Evolutionary conservation across 2,888 invertebrate genomes (phyloP).

Genomic region (Tortrix viridana): DNA sequence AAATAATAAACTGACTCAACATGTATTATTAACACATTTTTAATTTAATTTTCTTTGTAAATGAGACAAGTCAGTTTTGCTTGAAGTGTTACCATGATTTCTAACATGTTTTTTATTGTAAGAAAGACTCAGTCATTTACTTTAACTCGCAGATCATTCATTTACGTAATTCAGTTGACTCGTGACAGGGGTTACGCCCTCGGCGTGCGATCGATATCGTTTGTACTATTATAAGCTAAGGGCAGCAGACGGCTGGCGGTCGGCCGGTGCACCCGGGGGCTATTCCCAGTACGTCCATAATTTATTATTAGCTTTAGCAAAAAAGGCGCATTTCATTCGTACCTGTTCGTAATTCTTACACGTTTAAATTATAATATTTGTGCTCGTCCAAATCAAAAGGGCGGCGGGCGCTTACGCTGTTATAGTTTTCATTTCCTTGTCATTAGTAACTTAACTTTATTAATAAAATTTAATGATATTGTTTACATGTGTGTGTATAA

Average conservation of each 20-base stretch:
- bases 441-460: no score
- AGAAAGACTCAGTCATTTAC: conserved; percentile 3
- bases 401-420: no score
- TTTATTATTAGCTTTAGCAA: conserved; percentile 24
- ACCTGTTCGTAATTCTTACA: not conserved
- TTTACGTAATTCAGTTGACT: conserved; percentile 38
- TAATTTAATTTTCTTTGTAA: no score
- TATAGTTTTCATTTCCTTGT: no score
- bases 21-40: no score
- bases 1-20: no score
- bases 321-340: not conserved
- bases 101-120: conserved; percentile 1
- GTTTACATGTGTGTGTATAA: no score
- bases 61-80: no score
- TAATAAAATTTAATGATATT: no score
- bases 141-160: conserved; percentile 27
- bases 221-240: conserved; percentile 48
- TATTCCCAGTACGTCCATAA: conserved; percentile 31
- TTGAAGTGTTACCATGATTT: not conserved
- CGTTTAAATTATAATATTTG: not conserved
- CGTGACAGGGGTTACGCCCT: conserved; percentile 49
- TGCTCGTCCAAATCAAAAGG: no score
- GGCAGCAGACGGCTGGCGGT: conserved; percentile 39
- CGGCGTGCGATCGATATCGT: conserved; percentile 50
- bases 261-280: conserved; percentile 47